These are phyloP conservation scores for Myotis findleyi DNA, from an alignment of 2,797 vertebrate genomes.

Conservation along the genomic window DNA sequence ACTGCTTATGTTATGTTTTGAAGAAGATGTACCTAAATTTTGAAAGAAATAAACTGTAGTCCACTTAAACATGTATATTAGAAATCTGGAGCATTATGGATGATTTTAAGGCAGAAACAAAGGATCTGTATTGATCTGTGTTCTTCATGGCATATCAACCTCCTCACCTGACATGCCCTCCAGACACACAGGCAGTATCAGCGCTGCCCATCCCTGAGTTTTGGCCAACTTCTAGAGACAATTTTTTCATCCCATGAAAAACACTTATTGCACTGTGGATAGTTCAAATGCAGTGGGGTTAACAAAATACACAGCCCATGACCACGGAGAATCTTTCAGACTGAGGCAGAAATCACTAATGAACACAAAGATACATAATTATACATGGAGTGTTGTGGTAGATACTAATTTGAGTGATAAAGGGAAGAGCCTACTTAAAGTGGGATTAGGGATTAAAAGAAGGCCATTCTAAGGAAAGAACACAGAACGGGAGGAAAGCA, in stretches of 20 bases:
- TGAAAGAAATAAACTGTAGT: not conserved
- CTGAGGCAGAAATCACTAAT: not conserved
- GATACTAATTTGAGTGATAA: not conserved
- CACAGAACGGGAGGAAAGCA: not conserved
- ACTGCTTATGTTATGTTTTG: not conserved
- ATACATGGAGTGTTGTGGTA: not conserved
- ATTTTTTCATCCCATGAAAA: not conserved
- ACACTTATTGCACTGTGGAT: not conserved
- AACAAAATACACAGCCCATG: not conserved
- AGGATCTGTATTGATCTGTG: not conserved
- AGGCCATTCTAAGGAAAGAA: not conserved
- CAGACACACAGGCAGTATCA: not conserved
- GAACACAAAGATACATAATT: not conserved
- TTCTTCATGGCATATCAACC: not conserved
- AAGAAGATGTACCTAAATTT: not conserved
- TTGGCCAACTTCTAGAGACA: not conserved
- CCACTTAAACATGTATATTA: not conserved
- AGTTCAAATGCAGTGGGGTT: not conserved
- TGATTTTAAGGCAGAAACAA: slow-evolving; percentile 19
- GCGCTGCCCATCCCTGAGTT: not conserved
- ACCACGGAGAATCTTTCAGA: not conserved
- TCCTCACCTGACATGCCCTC: not conserved
- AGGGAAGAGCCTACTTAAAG: not conserved
- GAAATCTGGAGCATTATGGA: not conserved
- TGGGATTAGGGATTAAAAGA: not conserved